Base-by-base conservation (phyloP, 1,140 invertebrate genomes). In the Polypedilum pembai region DNA sequence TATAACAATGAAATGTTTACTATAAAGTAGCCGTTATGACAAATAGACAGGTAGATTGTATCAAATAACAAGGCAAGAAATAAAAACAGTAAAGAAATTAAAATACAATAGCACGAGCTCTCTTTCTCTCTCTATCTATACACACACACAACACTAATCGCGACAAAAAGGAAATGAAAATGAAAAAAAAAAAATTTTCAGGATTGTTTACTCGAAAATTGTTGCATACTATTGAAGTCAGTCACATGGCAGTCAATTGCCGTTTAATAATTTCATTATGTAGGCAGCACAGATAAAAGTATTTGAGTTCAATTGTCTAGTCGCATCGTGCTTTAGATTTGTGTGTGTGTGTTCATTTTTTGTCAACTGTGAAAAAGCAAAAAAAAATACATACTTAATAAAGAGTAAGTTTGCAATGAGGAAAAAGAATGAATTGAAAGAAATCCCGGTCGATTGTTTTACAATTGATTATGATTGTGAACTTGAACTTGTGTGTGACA, bases 11-110 rank as follows among this genome's bases (percentile, higher is more conserved):
- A 69, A 69, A 69, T 69, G 20, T 69, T 69, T 69, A 69, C 65
- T 69, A 69, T 69, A 69, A 69, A 69, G 65, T 69, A 69, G 65
- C 65, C 20, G 65, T 69, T 69, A 69, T 69, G 65, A 69, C 65
- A 69, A 69, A 69, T 69, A 69, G 65, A 69, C 65, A 69, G 65
- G 65, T 69, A 20, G 65, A 69, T 21, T 69, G 17, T 20, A 21
- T 69, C 65, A 69, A 69, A 20, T 8, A 69, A 21, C 65, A 69
- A 69, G 17, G 20, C 65, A 69, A 69, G n/a, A 56, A 56, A 56
- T 15, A 56, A 69, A 21, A 20, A 18, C 65, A 69, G 17, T 69
- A 21, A 10, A 69, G 65, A 69, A 69, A 69, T 69, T 69, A 69
- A 69, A 69, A 69, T 69, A 69, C 65, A 69, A 69, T 69, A 21